Evolutionary conservation across 92 coral and sea anemone genomes (phyloP).

Genomic region (Metridium senile): DNA sequence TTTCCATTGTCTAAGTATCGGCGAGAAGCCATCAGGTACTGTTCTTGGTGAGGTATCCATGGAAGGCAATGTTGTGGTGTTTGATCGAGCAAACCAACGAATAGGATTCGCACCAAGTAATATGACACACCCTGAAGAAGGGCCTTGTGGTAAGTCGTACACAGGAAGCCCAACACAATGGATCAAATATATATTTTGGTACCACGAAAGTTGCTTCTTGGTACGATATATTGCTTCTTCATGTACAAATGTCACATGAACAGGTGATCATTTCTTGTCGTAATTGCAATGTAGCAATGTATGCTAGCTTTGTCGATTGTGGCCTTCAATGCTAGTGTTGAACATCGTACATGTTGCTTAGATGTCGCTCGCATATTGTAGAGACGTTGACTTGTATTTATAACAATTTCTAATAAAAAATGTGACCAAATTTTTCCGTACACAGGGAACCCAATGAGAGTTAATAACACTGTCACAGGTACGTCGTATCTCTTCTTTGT

Average conservation of each 20-base stretch:
- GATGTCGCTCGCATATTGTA: too few species aligned
- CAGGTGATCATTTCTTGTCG: too few species aligned
- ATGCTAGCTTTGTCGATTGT: too few species aligned
- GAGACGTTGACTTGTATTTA: too few species aligned
- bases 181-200: too few species aligned
- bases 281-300: too few species aligned
- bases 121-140: conserved; percentile 78
- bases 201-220: too few species aligned
- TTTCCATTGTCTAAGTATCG: conserved; percentile 88
- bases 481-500: neutral
- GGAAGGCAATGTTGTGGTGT: conserved; percentile 93
- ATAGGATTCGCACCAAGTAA: conserved; percentile 97
- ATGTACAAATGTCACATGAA: too few species aligned
- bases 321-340: too few species aligned
- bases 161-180: neutral
- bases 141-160: conserved; percentile 82
- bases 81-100: conserved; percentile 91
- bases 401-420: too few species aligned
- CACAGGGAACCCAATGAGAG: conserved; percentile 83
- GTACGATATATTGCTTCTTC: too few species aligned
- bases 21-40: conserved; percentile 80
- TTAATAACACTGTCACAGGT: conserved; percentile 83
- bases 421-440: neutral
- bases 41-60: conserved; percentile 90
- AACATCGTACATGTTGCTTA: neutral